Evolutionary conservation across 2,797 vertebrate species (phyloP).

Genomic region (Diglossa cyanea): DNA sequence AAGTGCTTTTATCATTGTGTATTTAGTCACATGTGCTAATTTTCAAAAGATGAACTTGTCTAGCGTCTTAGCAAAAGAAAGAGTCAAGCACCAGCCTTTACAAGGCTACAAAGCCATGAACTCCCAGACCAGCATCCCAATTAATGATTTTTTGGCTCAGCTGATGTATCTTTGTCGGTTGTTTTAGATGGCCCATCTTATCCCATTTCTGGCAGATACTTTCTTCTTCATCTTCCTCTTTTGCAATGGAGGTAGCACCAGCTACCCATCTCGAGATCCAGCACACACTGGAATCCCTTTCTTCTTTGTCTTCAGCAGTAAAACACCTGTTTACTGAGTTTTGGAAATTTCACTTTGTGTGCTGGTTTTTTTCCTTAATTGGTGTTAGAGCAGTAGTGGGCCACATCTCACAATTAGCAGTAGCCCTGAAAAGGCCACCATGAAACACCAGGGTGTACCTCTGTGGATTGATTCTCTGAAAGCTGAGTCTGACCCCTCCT

Average conservation of each 20-base stretch:
- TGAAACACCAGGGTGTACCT: neutral
- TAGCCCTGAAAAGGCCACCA: neutral
- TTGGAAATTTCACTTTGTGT: neutral
- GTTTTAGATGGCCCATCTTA: neutral
- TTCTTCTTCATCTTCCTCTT: neutral
- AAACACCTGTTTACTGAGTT: neutral
- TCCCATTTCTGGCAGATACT: neutral
- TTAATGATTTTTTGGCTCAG: conserved; percentile 22
- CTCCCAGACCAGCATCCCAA: neutral
- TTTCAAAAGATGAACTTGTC: conserved; percentile 59
- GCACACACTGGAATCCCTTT: neutral
- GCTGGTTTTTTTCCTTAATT: neutral
- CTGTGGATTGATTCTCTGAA: neutral
- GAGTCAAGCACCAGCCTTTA: conserved; percentile 26
- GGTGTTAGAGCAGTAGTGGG: neutral
- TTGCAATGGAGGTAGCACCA: neutral
- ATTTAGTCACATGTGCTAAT: conserved; percentile 51
- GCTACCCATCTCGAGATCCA: neutral
- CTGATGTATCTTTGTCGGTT: neutral
- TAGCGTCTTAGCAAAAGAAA: conserved; percentile 18
- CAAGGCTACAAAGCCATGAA: conserved; percentile 22
- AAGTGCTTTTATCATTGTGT: conserved; percentile 57
- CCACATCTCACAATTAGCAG: neutral
- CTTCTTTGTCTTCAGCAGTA: conserved; percentile 5
- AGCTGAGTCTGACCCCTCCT: neutral